phyloP scores from a whole-genome alignment of 2,113 vertebrate genomes.

The Tauraco erythrolophus region DNA sequence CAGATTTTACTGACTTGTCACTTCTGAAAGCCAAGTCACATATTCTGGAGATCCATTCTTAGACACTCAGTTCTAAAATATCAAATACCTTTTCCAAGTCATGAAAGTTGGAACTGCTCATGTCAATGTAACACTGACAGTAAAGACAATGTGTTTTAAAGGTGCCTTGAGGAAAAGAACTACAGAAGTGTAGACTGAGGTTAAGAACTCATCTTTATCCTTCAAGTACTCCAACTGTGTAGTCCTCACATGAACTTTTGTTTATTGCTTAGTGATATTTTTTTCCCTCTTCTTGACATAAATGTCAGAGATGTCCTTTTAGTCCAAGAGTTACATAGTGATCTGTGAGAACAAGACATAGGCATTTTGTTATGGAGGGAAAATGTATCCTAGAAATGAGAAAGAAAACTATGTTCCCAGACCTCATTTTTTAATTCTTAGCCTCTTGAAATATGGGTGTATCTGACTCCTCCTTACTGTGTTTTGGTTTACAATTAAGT shows the following conservation, averaged over 20 bases:
- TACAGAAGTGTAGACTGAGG: background rate
- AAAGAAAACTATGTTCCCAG: background rate
- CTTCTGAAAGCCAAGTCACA: background rate
- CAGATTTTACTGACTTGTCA: background rate
- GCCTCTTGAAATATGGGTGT: background rate
- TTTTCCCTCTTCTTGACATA: background rate
- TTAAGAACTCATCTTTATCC: background rate
- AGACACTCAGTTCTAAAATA: background rate
- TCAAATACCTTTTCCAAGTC: background rate
- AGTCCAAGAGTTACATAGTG: background rate
- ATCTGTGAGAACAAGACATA: background rate
- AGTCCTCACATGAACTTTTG: background rate
- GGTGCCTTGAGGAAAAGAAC: background rate
- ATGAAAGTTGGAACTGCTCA: background rate
- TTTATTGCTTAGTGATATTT: background rate
- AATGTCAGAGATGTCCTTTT: background rate
- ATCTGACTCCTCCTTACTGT: background rate
- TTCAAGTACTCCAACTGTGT: background rate
- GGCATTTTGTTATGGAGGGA: background rate
- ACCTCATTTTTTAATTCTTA: background rate
- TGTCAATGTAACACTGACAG: background rate
- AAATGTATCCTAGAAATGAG: background rate
- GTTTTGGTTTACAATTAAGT: background rate
- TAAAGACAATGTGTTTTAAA: background rate
- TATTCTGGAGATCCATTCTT: background rate